Evolutionary conservation across 2,113 vertebrate genomes (phyloP).

Genomic region (Alligator sinensis): DNA sequence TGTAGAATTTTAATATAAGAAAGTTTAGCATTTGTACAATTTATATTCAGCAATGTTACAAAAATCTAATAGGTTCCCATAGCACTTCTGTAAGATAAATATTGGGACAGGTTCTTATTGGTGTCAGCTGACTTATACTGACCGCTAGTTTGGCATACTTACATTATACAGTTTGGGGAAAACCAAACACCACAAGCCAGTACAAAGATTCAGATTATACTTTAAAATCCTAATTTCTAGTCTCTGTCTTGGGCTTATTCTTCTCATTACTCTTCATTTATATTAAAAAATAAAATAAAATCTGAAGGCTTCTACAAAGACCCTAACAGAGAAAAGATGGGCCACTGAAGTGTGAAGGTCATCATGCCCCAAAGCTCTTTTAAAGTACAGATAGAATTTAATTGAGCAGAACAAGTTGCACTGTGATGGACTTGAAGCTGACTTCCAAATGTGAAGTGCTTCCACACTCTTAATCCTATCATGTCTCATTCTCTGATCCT

Average conservation of each 20-base stretch:
- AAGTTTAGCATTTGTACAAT: background rate
- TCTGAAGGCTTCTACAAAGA: background rate
- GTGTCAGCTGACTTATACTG: background rate
- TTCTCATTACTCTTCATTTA: background rate
- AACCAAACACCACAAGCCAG: background rate
- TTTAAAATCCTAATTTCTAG: background rate
- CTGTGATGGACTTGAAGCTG: background rate
- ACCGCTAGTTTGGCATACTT: background rate
- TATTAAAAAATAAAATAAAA: background rate
- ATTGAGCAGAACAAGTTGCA: background rate
- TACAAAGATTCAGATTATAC: background rate
- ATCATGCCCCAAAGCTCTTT: background rate
- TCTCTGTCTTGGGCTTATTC: background rate
- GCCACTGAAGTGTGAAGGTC: background rate
- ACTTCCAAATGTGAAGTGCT: background rate
- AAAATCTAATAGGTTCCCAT: background rate
- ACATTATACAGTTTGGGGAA: background rate
- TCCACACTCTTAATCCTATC: background rate
- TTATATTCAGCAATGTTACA: background rate
- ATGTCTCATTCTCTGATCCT: background rate
- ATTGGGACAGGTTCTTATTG: background rate
- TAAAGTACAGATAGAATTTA: background rate
- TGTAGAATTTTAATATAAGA: background rate
- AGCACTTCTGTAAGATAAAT: background rate
- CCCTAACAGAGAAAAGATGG: background rate